Percentiles rank a stretch among this genome's conserved stretches.
phyloP scores from a whole-genome alignment of 1,140 invertebrate genomes.

The Hirudo medicinalis region DNA sequence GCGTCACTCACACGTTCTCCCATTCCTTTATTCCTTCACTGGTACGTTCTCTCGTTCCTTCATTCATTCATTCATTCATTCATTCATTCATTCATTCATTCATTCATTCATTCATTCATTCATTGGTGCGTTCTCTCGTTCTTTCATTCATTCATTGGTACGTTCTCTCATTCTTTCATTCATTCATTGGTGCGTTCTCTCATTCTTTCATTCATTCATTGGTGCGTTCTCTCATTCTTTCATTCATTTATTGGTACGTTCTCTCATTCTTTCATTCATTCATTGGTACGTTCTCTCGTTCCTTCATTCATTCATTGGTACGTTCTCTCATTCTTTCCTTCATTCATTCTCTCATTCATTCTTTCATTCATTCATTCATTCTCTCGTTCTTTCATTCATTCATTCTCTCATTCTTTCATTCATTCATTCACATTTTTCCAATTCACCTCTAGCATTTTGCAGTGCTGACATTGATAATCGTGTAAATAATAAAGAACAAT shows the following conservation, averaged over 20 bases:
- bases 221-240: not conserved
- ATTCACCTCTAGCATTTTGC: no score
- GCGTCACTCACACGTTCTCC: not conserved
- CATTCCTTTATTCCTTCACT: not conserved
- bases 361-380: not conserved
- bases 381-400: not conserved
- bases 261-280: not conserved
- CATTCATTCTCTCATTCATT: not conserved
- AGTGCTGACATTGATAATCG: no score
- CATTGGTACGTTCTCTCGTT: not conserved
- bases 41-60: not conserved
- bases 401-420: not conserved
- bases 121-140: not conserved
- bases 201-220: slow-evolving; percentile 5
- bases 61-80: slow-evolving; percentile 8
- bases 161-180: no score
- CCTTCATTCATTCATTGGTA: not conserved
- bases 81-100: slow-evolving; percentile 10
- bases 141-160: not conserved
- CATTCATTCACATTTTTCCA: not conserved
- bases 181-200: not conserved
- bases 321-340: not conserved
- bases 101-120: slow-evolving; percentile 9
- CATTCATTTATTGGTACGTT: not conserved
- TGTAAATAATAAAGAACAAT: no score